Conservation (phyloP, 2,113 vertebrate genomes). For the Sinocyclocheilus rhinocerous region DNA sequence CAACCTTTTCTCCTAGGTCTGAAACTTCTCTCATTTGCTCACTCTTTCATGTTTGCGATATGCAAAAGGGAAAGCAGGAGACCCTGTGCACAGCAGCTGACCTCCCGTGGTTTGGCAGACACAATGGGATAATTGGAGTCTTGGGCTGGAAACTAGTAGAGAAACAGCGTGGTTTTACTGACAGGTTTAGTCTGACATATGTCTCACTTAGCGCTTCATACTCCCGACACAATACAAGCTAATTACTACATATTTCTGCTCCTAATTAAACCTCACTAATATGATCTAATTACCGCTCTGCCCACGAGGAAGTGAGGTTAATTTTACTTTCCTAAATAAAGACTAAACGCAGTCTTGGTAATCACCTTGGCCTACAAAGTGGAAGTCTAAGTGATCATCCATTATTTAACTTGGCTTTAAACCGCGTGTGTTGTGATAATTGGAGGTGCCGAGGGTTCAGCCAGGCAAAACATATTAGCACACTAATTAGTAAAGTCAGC, state of each 20-base stretch:
- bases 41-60: not conserved
- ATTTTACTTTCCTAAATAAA: constrained; percentile 3
- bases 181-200: constrained; percentile 60
- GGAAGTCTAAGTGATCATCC: constrained; percentile 3
- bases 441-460: constrained; percentile 18
- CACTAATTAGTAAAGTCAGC: constrained; percentile 41
- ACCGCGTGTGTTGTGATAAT: constrained; percentile 19
- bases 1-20: not conserved
- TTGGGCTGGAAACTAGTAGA: constrained; percentile 51
- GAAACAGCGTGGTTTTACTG: constrained; percentile 48
- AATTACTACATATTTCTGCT: constrained; percentile 68
- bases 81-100: constrained; percentile 12
- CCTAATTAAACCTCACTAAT: constrained; percentile 63
- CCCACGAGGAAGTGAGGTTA: constrained; percentile 17
- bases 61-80: not conserved
- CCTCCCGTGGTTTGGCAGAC: constrained; percentile 41
- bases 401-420: constrained; percentile 28
- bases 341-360: not conserved
- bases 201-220: constrained; percentile 61
- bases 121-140: constrained; percentile 67
- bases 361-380: constrained; percentile 13
- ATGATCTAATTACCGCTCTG: constrained; percentile 61
- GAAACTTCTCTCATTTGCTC: constrained; percentile 3
- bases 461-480: not conserved
- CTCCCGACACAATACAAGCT: constrained; percentile 60